These are phyloP conservation scores for Pseudochirops cupreus DNA, from an alignment of 2,797 vertebrate genomes.

Conservation along the genomic window DNA sequence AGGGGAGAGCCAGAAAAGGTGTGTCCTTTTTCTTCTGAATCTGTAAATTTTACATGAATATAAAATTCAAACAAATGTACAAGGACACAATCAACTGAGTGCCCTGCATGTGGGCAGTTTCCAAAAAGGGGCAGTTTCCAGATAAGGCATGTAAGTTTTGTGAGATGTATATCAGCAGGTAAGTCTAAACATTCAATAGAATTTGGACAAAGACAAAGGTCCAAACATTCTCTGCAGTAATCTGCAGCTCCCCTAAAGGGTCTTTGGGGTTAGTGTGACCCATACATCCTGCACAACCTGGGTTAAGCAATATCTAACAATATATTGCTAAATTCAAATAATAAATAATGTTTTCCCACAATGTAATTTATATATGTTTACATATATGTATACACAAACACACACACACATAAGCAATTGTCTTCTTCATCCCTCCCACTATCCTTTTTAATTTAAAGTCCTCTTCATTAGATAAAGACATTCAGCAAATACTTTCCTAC, in stretches of 20 bases:
- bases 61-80: neutral
- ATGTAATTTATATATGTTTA: neutral
- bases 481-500: neutral
- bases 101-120: neutral
- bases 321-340: neutral
- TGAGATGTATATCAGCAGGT: neutral
- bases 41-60: neutral
- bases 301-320: neutral
- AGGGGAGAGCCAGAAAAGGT: neutral
- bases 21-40: neutral
- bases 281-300: neutral
- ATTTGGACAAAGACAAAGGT: neutral
- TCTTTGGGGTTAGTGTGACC: neutral
- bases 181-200: neutral
- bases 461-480: neutral
- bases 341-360: neutral
- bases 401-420: neutral
- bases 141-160: neutral
- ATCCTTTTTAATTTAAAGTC: neutral
- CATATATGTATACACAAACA: neutral
- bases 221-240: neutral
- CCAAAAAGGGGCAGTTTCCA: neutral
- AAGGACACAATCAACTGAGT: neutral
- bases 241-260: neutral
- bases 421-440: neutral